Percentiles rank a stretch among this genome's conserved stretches.
These are phyloP conservation scores for Tachyglossus aculeatus DNA, from an alignment of 2,797 vertebrate species.

Conservation along the genomic window DNA sequence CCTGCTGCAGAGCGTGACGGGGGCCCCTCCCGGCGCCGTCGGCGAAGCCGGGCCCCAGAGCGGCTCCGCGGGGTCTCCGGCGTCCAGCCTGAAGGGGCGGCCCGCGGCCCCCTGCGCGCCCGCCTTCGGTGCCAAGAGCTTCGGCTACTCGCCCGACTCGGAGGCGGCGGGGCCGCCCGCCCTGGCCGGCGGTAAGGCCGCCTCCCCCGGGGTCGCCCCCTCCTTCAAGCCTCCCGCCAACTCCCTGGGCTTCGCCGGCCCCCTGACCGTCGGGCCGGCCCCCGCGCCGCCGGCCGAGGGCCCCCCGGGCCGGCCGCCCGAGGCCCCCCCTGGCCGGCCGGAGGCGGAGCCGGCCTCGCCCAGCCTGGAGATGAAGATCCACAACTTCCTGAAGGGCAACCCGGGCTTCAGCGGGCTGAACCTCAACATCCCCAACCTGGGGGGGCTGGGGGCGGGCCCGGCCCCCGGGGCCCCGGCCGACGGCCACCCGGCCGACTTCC, in stretches of 20 bases:
- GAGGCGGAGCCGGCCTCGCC: conserved; percentile 77
- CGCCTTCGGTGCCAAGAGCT: conserved; percentile 70
- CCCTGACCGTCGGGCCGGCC: conserved; percentile 68
- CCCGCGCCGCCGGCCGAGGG: conserved; percentile 68
- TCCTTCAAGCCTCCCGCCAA: conserved; percentile 72
- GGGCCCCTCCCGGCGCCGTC: conserved; percentile 69
- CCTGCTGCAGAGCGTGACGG: conserved; percentile 89
- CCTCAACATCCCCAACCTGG: conserved; percentile 83
- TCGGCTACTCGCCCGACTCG: conserved; percentile 76
- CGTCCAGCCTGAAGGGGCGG: conserved; percentile 70
- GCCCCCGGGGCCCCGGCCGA: conserved; percentile 68
- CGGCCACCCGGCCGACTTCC: conserved; percentile 70
- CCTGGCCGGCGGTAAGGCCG: too few relatives aligned
- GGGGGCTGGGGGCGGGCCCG: conserved; percentile 75
- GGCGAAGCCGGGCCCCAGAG: conserved; percentile 66
- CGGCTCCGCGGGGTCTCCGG: conserved; percentile 64
- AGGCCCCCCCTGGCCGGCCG: conserved; percentile 72
- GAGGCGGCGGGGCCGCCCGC: too few relatives aligned
- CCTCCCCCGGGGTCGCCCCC: too few relatives aligned
- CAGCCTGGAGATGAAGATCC: conserved; percentile 96
- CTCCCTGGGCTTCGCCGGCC: conserved; percentile 65
- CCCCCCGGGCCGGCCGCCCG: conserved; percentile 62
- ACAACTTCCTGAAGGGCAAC: conserved; percentile 97
- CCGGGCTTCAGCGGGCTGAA: conserved; percentile 91
- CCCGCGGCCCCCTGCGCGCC: conserved; percentile 57